Percentiles rank a stretch among this genome's conserved stretches.
Conservation (phyloP, 2,113 vertebrate genomes). For the Zosterops hypoxanthus region DNA sequence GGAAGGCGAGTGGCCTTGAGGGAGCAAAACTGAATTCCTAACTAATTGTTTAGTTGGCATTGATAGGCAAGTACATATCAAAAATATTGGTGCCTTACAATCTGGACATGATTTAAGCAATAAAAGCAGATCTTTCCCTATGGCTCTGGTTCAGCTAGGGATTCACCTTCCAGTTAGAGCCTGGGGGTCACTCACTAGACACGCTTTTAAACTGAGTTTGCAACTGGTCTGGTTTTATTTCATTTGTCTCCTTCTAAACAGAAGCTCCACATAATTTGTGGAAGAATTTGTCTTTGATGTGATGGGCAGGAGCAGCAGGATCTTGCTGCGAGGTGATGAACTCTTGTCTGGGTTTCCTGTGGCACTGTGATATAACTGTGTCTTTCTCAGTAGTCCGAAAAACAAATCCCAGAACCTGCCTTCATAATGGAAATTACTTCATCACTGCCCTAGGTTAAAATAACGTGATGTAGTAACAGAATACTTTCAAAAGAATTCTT, state of each 20-base stretch:
- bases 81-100: not conserved
- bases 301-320: not conserved
- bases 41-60: not conserved
- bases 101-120: not conserved
- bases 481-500: slow-evolving; percentile 1
- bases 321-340: not conserved
- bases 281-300: not conserved
- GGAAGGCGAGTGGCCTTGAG: not conserved
- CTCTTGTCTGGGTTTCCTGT: not conserved
- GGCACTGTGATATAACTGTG: not conserved
- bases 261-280: not conserved
- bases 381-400: not conserved
- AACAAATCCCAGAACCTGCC: slow-evolving; percentile 45
- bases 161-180: not conserved
- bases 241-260: not conserved
- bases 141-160: not conserved
- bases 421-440: slow-evolving; percentile 44
- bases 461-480: not conserved
- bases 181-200: not conserved
- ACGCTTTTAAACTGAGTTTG: not conserved
- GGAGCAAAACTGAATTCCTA: not conserved
- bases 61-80: not conserved
- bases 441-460: slow-evolving; percentile 35
- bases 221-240: not conserved
- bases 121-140: not conserved